Evolutionary conservation across 2,113 vertebrate species (phyloP), one percentile per base, ranked within the genome.

Genomic region (Chloropsis cyanopogon): DNA sequence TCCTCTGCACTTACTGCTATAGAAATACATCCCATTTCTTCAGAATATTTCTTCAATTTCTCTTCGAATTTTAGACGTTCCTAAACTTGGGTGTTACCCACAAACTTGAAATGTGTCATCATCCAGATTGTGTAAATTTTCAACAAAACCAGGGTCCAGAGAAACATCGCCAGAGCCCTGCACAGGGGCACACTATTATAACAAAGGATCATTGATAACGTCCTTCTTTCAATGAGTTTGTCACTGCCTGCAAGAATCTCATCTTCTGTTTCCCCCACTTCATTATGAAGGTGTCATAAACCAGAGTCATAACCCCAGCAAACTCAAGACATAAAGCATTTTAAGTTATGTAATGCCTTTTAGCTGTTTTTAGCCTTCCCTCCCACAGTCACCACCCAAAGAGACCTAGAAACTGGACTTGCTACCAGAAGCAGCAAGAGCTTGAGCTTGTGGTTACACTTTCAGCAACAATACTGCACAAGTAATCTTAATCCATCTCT

Each of bases 121-220:
- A 50, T 54, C 6, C 33, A 60, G 13, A 50, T 14, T 19, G 3
- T 44, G 7, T 24, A 69, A 71, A 35, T 80, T 68, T 71, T 82
- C 33, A 42, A 42, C 14, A 76, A 80, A 69, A 72, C 16, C 22
- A 80, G 42, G 12, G 14, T 68, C 15, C 20, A 35, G 23, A 75
- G 16, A 72, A 17, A 52, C 16, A 7, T 72, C 12, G 28, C 25
- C 25, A 37, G 14, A 35, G 4, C 3, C 15, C 14, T 10, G n/a
- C 73, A 42, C 37, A 78, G 15, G 18, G 5, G 4, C 7, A 69
- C 1, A 1, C 8, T 86, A 3, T 41, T 59, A 29, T 21, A 35
- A 53, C 37, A 86, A 39, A 72, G 13, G 11, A 57, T 60, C 17
- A 12, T 7, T 68, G 29, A 47, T 54, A 76, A 60, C 0, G 0